Evolutionary conservation across 2,113 vertebrate genomes (phyloP).

Genomic region (Sinocyclocheilus rhinocerous): DNA sequence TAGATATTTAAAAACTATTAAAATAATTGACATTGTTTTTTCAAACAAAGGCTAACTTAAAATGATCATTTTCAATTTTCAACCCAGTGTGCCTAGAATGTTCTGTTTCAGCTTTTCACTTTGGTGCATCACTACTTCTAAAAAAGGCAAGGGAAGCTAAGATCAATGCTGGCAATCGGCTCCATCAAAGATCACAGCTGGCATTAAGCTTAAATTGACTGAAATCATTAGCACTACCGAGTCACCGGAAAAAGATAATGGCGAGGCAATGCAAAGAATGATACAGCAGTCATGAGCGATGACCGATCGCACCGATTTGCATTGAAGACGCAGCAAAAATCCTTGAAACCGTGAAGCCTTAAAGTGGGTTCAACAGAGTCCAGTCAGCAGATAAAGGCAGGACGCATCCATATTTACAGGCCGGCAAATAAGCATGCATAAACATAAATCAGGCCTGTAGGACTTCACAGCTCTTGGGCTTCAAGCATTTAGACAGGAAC

Average conservation of each 20-base stretch:
- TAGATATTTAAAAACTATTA: neutral
- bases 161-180: conserved; percentile 1
- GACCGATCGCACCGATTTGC: neutral
- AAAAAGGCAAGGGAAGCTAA: neutral
- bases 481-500: neutral
- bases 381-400: conserved; percentile 29
- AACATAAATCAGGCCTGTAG: conserved; percentile 19
- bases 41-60: neutral
- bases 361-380: neutral
- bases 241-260: neutral
- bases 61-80: neutral
- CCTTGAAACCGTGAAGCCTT: conserved; percentile 20
- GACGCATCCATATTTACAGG: conserved; percentile 31
- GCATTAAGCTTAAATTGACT: conserved; percentile 8
- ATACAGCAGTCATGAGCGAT: neutral
- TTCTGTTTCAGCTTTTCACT: neutral
- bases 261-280: neutral
- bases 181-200: conserved; percentile 18
- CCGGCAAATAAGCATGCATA: neutral
- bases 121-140: neutral
- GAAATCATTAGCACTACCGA: conserved; percentile 22
- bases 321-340: conserved; percentile 15
- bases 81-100: neutral
- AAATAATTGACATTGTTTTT: neutral
- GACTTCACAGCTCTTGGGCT: neutral